Base-by-base conservation (phyloP, 2,888 invertebrate genomes). In the Epirrhoe tristata region DNA sequence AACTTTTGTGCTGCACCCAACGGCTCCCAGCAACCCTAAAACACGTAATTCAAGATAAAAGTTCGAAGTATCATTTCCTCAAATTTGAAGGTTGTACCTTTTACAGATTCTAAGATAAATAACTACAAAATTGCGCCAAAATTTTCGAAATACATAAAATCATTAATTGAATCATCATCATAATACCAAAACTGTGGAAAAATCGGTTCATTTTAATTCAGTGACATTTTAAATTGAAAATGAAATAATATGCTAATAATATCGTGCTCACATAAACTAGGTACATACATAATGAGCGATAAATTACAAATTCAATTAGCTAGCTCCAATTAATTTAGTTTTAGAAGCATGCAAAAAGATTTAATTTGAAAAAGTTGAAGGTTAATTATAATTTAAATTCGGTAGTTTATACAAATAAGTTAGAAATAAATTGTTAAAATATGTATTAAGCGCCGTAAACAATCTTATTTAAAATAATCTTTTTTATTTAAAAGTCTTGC, bases 231-330 rank as follows among this genome's bases (percentile, higher is more conserved):
- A 66, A 66, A 60, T 63, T 66, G 31, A 69, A 24, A 43, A 12
- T 43, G 10, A 12, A 63, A 66, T n/a, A n/a, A n/a, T 69, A 69
- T 69, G 63, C 32, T 54, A 69, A 69, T 69, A 31, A 63, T 63
- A 65, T 50, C 58, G 60, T 62, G 63, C 53, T 50, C 66, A 24
- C 24, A 62, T 64, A 58, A 62, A 62, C 58, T 24, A 50, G 58
- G 58, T 50, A 55, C 39, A 52, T 60, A 66, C 48, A 52, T 84
- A 87, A 89, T 89, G 84, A 86, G 82, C 83, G 83, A 87, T 91
- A 91, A 88, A 90, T 90, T 86, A 82, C 82, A 83, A 79, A 88
- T 90, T 91, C 90, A 90, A 90, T 91, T 90, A 89, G 79, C 53
- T 74, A 74, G 69, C 70, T 74, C 72, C 76, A 77, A 81, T 83